Percentiles rank a stretch among this genome's conserved stretches.
Conservation (phyloP, 2,797 vertebrate genomes). For the Halcyon chelicuti region DNA sequence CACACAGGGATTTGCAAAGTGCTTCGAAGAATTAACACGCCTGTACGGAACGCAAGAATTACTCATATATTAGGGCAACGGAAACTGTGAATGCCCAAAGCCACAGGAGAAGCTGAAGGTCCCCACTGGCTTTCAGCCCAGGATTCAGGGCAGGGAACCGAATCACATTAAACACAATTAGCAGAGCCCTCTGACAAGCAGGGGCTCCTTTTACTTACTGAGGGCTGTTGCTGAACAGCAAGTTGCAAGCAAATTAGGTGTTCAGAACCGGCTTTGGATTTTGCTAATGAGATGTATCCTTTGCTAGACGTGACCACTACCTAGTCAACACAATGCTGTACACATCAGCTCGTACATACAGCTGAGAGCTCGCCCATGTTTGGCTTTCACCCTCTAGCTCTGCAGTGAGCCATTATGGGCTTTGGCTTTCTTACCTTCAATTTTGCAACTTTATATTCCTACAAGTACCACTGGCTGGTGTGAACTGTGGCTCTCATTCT, state of each 20-base stretch:
- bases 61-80: neutral
- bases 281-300: neutral
- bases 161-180: neutral
- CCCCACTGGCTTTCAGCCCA: neutral
- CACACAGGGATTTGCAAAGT: slow-evolving; percentile 15
- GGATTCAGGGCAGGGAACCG: neutral
- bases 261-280: neutral
- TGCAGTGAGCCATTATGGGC: neutral
- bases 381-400: neutral
- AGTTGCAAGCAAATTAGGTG: neutral
- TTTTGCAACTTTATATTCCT: neutral
- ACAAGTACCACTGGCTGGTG: neutral
- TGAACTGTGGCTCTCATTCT: neutral
- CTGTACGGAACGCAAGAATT: neutral
- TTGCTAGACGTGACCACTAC: neutral
- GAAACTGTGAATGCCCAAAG: neutral
- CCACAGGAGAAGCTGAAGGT: neutral
- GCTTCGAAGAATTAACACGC: slow-evolving; percentile 34
- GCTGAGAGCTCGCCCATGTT: neutral
- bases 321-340: neutral
- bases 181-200: neutral
- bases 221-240: neutral
- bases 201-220: neutral
- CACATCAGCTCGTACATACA: fast-evolving
- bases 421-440: neutral